Conservation (phyloP, 2,113 vertebrate genomes). For the Scomber scombrus region DNA sequence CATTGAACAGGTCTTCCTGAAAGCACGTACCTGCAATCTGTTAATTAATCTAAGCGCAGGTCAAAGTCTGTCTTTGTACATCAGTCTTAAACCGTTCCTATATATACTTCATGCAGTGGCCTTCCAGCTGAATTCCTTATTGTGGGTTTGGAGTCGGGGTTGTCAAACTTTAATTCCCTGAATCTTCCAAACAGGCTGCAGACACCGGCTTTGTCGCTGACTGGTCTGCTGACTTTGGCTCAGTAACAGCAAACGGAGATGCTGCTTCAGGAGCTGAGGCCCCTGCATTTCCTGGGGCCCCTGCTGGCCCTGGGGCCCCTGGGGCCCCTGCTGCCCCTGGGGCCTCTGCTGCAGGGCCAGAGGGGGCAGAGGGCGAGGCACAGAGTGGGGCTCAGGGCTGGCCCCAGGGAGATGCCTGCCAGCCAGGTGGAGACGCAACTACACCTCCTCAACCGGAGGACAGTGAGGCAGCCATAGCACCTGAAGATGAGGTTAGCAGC, state of each 20-base stretch:
- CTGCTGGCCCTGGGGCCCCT: no score
- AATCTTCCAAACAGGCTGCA: conserved; percentile 82
- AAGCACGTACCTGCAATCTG: no score
- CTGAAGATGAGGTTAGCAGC: conserved; percentile 81
- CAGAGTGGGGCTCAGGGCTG: conserved; percentile 71
- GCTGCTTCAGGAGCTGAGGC: conserved; percentile 32
- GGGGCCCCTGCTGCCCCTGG: conserved; percentile 45
- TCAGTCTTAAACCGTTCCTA: not conserved
- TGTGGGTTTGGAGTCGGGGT: not conserved
- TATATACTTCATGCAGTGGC: not conserved
- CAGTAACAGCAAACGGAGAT: conserved; percentile 79
- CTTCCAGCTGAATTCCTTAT: not conserved
- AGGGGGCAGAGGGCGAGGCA: conserved; percentile 67
- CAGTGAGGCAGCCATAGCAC: conserved; percentile 56
- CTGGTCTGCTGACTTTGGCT: conserved; percentile 90
- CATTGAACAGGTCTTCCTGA: no score
- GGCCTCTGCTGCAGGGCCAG: conserved; percentile 45
- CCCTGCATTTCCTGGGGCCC: conserved; percentile 54
- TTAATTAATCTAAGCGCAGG: no score
- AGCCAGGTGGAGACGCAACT: conserved; percentile 66
- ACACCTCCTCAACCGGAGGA: conserved; percentile 62
- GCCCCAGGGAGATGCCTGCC: conserved; percentile 68
- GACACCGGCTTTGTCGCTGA: conserved; percentile 77
- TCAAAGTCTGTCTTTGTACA: conserved; percentile 12
- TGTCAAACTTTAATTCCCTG: conserved; percentile 66